phyloP scores from a whole-genome alignment of 2,113 vertebrate genomes.

The Chrysochloris asiatica region DNA sequence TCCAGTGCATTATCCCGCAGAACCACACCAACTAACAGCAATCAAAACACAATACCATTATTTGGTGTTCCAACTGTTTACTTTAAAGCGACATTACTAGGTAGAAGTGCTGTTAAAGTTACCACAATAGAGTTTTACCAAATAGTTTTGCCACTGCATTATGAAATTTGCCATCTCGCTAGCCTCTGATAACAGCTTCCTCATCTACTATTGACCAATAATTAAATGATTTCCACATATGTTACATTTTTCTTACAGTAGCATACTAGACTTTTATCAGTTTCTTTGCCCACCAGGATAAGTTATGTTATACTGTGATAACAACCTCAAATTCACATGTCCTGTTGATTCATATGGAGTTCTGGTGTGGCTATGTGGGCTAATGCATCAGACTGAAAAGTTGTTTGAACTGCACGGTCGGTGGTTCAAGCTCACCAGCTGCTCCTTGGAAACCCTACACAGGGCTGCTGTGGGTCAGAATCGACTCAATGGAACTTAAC shows the following conservation, averaged over 20 bases:
- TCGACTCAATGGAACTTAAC: too few species aligned
- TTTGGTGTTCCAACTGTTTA: not conserved
- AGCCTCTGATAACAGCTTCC: not conserved
- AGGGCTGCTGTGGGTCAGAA: too few species aligned
- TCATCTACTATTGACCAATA: not conserved
- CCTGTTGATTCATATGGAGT: too few species aligned
- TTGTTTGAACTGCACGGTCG: too few species aligned
- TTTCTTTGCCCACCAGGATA: not conserved
- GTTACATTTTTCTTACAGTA: not conserved
- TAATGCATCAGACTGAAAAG: too few species aligned
- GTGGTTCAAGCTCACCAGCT: too few species aligned
- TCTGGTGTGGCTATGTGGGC: too few species aligned
- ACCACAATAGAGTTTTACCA: not conserved
- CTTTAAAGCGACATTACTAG: not conserved
- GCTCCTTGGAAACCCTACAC: too few species aligned
- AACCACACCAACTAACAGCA: not conserved
- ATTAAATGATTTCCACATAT: not conserved
- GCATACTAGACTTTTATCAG: not conserved
- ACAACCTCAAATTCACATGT: not conserved
- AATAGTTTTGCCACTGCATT: not conserved
- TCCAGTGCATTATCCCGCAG: too few species aligned
- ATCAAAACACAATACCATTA: not conserved
- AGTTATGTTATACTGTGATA: not conserved
- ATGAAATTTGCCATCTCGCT: not conserved
- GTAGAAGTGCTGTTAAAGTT: not conserved